These are phyloP conservation scores for Bombus waltoni DNA, from an alignment of 1,140 invertebrate genomes.

Conservation along the genomic window DNA sequence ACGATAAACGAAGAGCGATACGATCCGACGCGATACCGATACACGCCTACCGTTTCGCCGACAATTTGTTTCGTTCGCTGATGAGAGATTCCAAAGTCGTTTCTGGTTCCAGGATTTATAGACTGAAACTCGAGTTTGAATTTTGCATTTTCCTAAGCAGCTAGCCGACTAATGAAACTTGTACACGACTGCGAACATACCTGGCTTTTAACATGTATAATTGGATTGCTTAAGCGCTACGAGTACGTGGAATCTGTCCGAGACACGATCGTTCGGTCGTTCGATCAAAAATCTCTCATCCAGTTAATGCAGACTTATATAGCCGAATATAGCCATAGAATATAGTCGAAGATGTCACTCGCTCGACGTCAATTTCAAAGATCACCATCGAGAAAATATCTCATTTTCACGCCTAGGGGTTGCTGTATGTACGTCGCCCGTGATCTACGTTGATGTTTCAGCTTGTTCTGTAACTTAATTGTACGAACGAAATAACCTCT, in stretches of 20 bases:
- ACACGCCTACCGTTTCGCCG: neutral
- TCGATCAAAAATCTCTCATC: too few species aligned
- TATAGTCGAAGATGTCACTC: neutral
- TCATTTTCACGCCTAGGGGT: constrained; percentile 38
- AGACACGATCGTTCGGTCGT: too few species aligned
- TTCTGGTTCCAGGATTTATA: neutral
- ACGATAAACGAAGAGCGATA: neutral
- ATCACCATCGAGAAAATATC: constrained; percentile 3
- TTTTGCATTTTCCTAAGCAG: neutral
- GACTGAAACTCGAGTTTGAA: neutral
- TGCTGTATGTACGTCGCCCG: constrained; percentile 14
- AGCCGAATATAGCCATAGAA: neutral
- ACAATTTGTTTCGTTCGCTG: constrained; percentile 8
- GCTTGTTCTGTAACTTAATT: constrained; percentile 47
- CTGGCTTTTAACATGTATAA: constrained; percentile 3
- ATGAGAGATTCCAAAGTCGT: neutral
- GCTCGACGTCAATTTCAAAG: neutral
- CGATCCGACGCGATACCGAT: neutral
- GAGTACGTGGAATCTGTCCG: too few species aligned
- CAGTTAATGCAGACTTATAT: too few species aligned
- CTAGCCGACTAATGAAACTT: neutral
- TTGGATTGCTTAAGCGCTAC: neutral
- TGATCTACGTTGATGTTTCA: constrained; percentile 41
- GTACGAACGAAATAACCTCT: constrained; percentile 26
- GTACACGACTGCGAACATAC: neutral